phyloP scores from a whole-genome alignment of 2,888 invertebrate species.

The Cetonia aurata region DNA sequence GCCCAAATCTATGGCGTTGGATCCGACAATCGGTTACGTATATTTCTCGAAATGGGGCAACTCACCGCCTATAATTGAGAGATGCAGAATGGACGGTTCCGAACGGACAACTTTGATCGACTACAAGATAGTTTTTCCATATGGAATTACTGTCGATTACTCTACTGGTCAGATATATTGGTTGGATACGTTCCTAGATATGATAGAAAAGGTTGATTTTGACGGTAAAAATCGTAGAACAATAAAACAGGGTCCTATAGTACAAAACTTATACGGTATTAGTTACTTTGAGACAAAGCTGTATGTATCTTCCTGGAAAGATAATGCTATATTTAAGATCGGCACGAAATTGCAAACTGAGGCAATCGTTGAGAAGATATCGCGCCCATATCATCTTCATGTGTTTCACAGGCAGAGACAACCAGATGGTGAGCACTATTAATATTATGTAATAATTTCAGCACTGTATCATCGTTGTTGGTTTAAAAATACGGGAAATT shows the following conservation, averaged over 20 bases:
- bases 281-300: constrained; percentile 80
- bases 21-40: constrained; percentile 81
- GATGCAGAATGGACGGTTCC: constrained; percentile 76
- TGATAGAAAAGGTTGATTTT: constrained; percentile 83
- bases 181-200: constrained; percentile 85
- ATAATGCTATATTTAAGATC: constrained; percentile 74
- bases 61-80: constrained; percentile 73
- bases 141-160: constrained; percentile 79
- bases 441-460: not conserved
- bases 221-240: constrained; percentile 77
- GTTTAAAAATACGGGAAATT: not conserved
- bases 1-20: constrained; percentile 82
- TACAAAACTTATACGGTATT: constrained; percentile 77
- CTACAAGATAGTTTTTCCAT: constrained; percentile 82
- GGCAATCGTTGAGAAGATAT: constrained; percentile 68
- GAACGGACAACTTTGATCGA: constrained; percentile 73
- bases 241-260: constrained; percentile 69
- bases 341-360: constrained; percentile 69
- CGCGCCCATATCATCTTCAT: constrained; percentile 75
- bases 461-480: constrained; percentile 6
- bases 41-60: constrained; percentile 85
- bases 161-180: constrained; percentile 81
- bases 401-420: constrained; percentile 84
- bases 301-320: constrained; percentile 80
- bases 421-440: constrained; percentile 72